Percentiles rank a stretch among this genome's conserved stretches.
phyloP scores from a whole-genome alignment of 2,888 invertebrate genomes.

The Acanthosoma haemorrhoidale region DNA sequence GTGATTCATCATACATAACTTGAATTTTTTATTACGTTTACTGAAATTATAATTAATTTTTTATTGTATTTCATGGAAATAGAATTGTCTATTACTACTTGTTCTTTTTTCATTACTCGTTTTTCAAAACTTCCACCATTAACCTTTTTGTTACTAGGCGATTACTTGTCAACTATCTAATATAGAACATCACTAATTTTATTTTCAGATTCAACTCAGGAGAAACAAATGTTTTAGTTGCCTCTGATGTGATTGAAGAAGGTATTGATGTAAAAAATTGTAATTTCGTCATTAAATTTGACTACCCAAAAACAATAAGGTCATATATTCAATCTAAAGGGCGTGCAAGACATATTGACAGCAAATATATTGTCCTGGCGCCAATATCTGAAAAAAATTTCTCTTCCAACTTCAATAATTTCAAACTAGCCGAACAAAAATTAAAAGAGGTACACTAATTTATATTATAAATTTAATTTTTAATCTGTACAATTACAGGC shows the following conservation, averaged over 20 bases:
- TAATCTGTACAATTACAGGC: neutral
- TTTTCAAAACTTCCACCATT: too few species aligned
- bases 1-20: too few species aligned
- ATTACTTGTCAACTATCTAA: too few species aligned
- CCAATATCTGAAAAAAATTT: neutral
- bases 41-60: too few species aligned
- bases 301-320: constrained; percentile 63
- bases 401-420: constrained; percentile 25
- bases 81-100: too few species aligned
- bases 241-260: constrained; percentile 82
- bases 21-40: too few species aligned
- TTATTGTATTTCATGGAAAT: too few species aligned
- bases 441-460: constrained; percentile 49
- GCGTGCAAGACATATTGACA: constrained; percentile 63
- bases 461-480: neutral
- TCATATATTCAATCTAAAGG: constrained; percentile 89
- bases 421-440: constrained; percentile 36
- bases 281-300: constrained; percentile 70
- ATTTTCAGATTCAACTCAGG: constrained; percentile 53
- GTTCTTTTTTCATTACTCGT: too few species aligned
- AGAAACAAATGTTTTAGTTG: constrained; percentile 59
- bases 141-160: too few species aligned
- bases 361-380: constrained; percentile 49
- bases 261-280: constrained; percentile 83
- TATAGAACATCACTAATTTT: too few species aligned